phyloP scores from a whole-genome alignment of 2,113 vertebrate genomes.

The Blennius ocellaris region DNA sequence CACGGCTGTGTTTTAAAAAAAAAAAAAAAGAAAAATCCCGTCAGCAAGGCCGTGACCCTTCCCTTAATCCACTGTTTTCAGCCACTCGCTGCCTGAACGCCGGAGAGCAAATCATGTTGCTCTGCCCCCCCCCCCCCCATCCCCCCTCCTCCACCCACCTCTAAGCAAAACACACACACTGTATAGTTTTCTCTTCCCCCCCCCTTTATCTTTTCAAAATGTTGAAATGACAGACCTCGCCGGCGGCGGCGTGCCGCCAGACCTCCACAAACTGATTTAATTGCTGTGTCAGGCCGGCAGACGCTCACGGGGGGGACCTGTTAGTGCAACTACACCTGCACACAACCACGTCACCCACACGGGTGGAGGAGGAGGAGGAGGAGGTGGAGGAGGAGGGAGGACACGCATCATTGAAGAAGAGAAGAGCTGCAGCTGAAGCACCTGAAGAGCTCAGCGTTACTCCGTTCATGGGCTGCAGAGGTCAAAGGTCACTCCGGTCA shows the following conservation, averaged over 20 bases:
- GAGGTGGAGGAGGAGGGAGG: neutral
- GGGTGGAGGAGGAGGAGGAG: too few species aligned
- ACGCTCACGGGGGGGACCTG: slow-evolving; percentile 68
- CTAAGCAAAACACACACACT: slow-evolving; percentile 40
- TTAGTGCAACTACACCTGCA: slow-evolving; percentile 68
- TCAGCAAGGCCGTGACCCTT: slow-evolving; percentile 76
- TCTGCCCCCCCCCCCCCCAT: neutral
- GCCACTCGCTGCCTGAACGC: slow-evolving; percentile 59
- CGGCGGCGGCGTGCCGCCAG: slow-evolving; percentile 24
- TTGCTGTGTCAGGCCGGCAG: slow-evolving; percentile 71
- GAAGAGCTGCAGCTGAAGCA: slow-evolving; percentile 43
- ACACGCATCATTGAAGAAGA: slow-evolving; percentile 43
- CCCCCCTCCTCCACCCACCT: neutral
- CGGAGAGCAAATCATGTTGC: slow-evolving; percentile 36
- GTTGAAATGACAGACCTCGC: slow-evolving; percentile 67
- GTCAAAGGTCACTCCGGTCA: too few species aligned
- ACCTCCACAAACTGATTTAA: slow-evolving; percentile 71
- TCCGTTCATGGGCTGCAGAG: slow-evolving; percentile 39
- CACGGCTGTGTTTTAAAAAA: slow-evolving; percentile 62
- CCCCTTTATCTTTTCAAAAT: slow-evolving; percentile 59
- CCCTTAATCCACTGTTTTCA: slow-evolving; percentile 73
- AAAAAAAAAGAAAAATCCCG: slow-evolving; percentile 64
- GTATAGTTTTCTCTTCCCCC: too few species aligned
- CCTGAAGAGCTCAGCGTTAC: slow-evolving; percentile 42
- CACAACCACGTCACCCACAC: slow-evolving; percentile 57